These are phyloP conservation scores for Rhagonycha lutea DNA, from an alignment of 2,888 invertebrate species.

Conservation along the genomic window DNA sequence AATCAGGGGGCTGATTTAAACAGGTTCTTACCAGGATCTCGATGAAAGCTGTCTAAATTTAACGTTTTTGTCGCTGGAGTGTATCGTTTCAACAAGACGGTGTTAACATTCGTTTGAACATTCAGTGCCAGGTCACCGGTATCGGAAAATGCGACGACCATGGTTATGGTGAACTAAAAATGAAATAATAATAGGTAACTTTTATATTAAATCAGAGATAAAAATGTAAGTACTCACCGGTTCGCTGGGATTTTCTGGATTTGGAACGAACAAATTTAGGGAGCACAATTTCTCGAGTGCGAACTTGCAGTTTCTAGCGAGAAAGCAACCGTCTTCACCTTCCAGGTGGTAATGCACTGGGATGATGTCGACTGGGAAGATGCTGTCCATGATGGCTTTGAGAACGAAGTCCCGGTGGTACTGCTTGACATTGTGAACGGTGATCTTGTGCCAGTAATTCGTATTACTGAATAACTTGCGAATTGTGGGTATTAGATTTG, in stretches of 20 bases:
- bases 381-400: slow-evolving; percentile 53
- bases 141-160: slow-evolving; percentile 54
- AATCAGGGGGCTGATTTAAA: too few relatives aligned
- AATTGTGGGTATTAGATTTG: neutral
- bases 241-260: slow-evolving; percentile 37
- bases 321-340: slow-evolving; percentile 52
- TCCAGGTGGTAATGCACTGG: slow-evolving; percentile 54
- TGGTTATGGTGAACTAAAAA: slow-evolving; percentile 47
- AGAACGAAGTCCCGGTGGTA: slow-evolving; percentile 51
- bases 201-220: neutral
- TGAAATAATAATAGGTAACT: neutral
- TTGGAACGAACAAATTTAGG: slow-evolving; percentile 52
- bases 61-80: slow-evolving; percentile 46
- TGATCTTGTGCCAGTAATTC: slow-evolving; percentile 15
- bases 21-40: slow-evolving; percentile 50
- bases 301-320: slow-evolving; percentile 57
- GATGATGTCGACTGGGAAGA: slow-evolving; percentile 57
- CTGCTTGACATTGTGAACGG: slow-evolving; percentile 28
- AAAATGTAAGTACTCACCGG: slow-evolving; percentile 38
- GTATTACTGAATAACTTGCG: slow-evolving; percentile 3
- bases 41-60: slow-evolving; percentile 54
- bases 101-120: slow-evolving; percentile 54
- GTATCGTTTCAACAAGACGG: slow-evolving; percentile 51
- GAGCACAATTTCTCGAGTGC: slow-evolving; percentile 58
- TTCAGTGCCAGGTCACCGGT: slow-evolving; percentile 55